These are phyloP conservation scores for Drosophila pandora DNA, from an alignment of 1,140 invertebrate genomes.

Conservation along the genomic window DNA sequence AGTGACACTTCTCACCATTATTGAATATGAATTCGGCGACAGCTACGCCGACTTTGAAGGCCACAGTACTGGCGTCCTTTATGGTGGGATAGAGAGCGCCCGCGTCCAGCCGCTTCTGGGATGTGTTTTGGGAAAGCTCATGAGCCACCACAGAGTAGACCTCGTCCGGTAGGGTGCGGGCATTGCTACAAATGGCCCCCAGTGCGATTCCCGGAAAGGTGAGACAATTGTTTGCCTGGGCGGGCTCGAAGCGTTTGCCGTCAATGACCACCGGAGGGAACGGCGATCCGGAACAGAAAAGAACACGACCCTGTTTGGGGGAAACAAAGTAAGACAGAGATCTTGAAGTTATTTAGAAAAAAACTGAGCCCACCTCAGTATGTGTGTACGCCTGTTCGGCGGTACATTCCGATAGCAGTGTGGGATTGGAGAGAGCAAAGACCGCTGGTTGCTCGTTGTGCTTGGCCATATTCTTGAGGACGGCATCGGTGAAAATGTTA, in stretches of 20 bases:
- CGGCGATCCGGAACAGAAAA: conserved; percentile 96
- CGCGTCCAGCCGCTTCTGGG: conserved; percentile 89
- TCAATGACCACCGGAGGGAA: conserved; percentile 93
- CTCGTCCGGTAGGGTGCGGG: conserved; percentile 92
- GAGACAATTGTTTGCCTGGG: conserved; percentile 98
- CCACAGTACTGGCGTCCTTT: conserved; percentile 92
- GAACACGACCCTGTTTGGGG: conserved; percentile 39
- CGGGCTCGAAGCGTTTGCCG: conserved; percentile 91
- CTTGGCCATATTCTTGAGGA: conserved; percentile 91
- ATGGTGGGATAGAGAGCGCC: conserved; percentile 97
- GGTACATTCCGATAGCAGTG: conserved; percentile 97
- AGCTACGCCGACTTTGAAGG: conserved; percentile 92
- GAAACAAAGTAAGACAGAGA: not conserved
- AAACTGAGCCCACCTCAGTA: conserved; percentile 85
- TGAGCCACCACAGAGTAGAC: conserved; percentile 94
- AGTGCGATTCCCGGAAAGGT: conserved; percentile 97
- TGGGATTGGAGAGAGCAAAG: conserved; percentile 98
- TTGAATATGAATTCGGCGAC: conserved; percentile 94
- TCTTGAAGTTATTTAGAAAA: conserved; percentile 28
- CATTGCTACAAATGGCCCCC: conserved; percentile 90
- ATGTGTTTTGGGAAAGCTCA: conserved; percentile 92
- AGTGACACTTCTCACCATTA: conserved; percentile 17
- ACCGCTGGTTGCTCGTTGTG: conserved; percentile 87
- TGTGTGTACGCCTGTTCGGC: conserved; percentile 94
- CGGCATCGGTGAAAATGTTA: conserved; percentile 93